Evolutionary conservation across 2,113 vertebrate genomes (phyloP), one percentile per base, ranked within the genome.

Genomic region (Leucopternis melanops): DNA sequence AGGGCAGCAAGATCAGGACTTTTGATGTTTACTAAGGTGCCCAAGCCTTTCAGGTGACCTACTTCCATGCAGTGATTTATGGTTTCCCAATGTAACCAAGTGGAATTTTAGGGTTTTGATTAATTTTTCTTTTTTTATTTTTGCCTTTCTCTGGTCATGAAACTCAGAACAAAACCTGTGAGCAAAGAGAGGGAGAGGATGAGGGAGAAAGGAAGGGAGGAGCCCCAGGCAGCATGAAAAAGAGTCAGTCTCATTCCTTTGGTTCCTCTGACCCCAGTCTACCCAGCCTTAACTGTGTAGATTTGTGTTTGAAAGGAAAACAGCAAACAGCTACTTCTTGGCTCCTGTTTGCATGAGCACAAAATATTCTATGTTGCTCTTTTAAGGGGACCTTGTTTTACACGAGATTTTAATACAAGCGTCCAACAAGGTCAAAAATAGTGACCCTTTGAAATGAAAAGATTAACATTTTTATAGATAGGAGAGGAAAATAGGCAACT

Each of bases 401-500:
- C 90, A 94, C 10, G 7, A 75, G 44, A 92, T 96, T 97, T 97
- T 97, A 98, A 96, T 96, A 63, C 83, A 90, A 90, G 78, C 3
- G 11, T 95, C 93, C 97, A 96, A 95, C 42, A 96, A 97, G 95
- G 97, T 97, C 82, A 59, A 94, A 97, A 92, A 96, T 72, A 97
- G 49, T 81, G 94, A 98, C 90, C 85, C 83, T 97, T 95, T 95
- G 94, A 98, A 98, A 97, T 95, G 92, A 96, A 96, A 97, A 98
- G 91, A 98, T 98, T 95, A 97, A 98, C 90, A 94, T 95, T 96
- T 96, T 95, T 95, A 95, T 96, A 85, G 93, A 95, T 94, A 81
- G 49, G 49, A 96, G 81, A 96, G 59, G 91, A 90, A 96, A 97
- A 93, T 95, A 92, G 90, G 58, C 83, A 85, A 96, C 90, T 97